A percentile compares a stretch with the other conserved stretches of the same genome.
phyloP scores from a whole-genome alignment of 1,140 invertebrate genomes.

The Brachionus manjavacas region DNA sequence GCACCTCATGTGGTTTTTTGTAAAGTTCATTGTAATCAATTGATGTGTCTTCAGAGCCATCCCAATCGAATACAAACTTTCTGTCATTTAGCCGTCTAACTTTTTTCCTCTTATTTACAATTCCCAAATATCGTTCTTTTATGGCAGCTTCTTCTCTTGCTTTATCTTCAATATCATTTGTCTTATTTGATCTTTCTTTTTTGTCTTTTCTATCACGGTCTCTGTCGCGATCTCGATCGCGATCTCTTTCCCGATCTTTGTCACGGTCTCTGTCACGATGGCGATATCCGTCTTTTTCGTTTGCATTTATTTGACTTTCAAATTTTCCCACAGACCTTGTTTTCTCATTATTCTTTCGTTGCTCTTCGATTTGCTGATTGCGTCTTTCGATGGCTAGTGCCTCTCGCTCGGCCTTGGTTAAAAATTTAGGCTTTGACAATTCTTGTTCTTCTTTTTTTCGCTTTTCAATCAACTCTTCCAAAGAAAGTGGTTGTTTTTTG shows the following conservation, averaged over 20 bases:
- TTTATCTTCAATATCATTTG: constrained; percentile 21
- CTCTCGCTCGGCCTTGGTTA: constrained; percentile 89
- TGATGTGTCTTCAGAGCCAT: constrained; percentile 94
- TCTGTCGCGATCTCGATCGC: constrained; percentile 46
- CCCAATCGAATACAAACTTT: constrained; percentile 99
- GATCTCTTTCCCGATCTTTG: constrained; percentile 43
- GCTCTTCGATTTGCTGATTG: constrained; percentile 72
- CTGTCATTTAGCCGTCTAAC: constrained; percentile 88
- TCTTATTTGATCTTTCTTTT: constrained; percentile 45
- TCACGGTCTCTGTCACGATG: constrained; percentile 28
- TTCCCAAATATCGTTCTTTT: constrained; percentile 79
- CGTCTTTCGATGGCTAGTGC: constrained; percentile 79
- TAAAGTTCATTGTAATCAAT: constrained; percentile 95
- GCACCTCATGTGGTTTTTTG: constrained; percentile 86
- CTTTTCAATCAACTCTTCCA: constrained; percentile 90
- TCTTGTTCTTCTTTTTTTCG: constrained; percentile 88
- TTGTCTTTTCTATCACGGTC: constrained; percentile 49
- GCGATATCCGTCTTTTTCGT: constrained; percentile 51
- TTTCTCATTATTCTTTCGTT: constrained; percentile 67
- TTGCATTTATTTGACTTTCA: constrained; percentile 56
- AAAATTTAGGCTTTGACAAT: constrained; percentile 81
- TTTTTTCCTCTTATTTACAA: constrained; percentile 81
- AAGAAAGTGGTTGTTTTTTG: constrained; percentile 68
- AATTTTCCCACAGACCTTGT: constrained; percentile 66
- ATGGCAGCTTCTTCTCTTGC: constrained; percentile 33